Conservation (phyloP, 2,888 invertebrate genomes). For the Crepidodera aurea region DNA sequence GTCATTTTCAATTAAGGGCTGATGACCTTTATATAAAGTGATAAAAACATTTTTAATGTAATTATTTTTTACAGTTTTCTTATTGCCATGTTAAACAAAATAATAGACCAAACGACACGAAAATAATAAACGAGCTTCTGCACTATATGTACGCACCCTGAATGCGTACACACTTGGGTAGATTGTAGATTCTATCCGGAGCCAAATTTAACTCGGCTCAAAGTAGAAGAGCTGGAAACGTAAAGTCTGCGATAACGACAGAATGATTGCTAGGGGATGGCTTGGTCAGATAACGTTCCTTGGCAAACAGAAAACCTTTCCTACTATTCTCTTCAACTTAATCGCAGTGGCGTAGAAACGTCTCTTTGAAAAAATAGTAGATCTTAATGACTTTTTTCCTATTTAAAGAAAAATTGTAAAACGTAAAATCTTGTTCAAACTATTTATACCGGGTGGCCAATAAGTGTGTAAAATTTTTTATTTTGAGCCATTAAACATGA, state of each 20-base stretch:
- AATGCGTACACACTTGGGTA: slow-evolving; percentile 40
- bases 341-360: slow-evolving; percentile 26
- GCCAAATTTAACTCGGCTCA: slow-evolving; percentile 40
- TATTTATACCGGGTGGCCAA: too few species aligned
- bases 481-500: too few species aligned
- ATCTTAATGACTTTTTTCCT: neutral
- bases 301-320: slow-evolving; percentile 46
- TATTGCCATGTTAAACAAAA: neutral
- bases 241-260: slow-evolving; percentile 50
- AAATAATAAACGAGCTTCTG: slow-evolving; percentile 2
- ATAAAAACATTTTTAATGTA: too few species aligned
- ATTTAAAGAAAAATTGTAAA: too few species aligned
- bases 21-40: too few species aligned
- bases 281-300: slow-evolving; percentile 52
- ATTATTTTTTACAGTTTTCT: too few species aligned
- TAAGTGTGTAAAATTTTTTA: too few species aligned
- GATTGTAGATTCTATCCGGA: slow-evolving; percentile 36
- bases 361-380: neutral
- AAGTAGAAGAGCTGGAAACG: slow-evolving; percentile 43
- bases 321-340: slow-evolving; percentile 14
- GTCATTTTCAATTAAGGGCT: too few species aligned
- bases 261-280: slow-evolving; percentile 52
- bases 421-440: too few species aligned
- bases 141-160: slow-evolving; percentile 39
- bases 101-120: slow-evolving; percentile 9